These are phyloP conservation scores for Drosophila sp. DNA, from an alignment of 1,140 invertebrate genomes.

Conservation along the genomic window DNA sequence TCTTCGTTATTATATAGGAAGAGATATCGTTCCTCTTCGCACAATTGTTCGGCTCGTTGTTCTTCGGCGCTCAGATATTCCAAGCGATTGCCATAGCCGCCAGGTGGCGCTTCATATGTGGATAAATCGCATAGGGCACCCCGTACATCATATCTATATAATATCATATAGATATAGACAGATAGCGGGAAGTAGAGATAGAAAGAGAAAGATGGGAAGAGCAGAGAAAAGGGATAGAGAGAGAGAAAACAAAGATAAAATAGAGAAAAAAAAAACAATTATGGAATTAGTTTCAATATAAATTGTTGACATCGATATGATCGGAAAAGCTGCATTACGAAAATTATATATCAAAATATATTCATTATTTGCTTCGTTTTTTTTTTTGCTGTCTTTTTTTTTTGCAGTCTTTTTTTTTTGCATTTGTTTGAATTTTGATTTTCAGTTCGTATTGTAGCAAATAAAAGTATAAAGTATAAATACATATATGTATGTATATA, in stretches of 20 bases:
- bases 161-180: constrained; percentile 71
- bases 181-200: constrained; percentile 36
- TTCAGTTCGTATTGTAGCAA: background rate
- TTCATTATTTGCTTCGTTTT: background rate
- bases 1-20: constrained; percentile 94
- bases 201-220: constrained; percentile 39
- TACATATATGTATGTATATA: constrained; percentile 6
- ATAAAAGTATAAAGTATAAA: constrained; percentile 9
- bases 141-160: constrained; percentile 95
- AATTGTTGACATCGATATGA: background rate
- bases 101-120: constrained; percentile 88
- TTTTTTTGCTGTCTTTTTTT: no score
- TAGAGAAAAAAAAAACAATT: constrained; percentile 5
- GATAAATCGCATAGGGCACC: constrained; percentile 92
- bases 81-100: constrained; percentile 87
- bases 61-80: constrained; percentile 91
- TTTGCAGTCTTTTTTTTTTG: background rate
- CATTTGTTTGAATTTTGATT: background rate
- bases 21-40: constrained; percentile 95
- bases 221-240: background rate
- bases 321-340: background rate
- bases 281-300: background rate
- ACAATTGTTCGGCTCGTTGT: constrained; percentile 91
- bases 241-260: constrained; percentile 5
- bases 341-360: constrained; percentile 26